Evolutionary conservation across 2,113 vertebrate species (phyloP).

Genomic region (Lasiurus cinereus): DNA sequence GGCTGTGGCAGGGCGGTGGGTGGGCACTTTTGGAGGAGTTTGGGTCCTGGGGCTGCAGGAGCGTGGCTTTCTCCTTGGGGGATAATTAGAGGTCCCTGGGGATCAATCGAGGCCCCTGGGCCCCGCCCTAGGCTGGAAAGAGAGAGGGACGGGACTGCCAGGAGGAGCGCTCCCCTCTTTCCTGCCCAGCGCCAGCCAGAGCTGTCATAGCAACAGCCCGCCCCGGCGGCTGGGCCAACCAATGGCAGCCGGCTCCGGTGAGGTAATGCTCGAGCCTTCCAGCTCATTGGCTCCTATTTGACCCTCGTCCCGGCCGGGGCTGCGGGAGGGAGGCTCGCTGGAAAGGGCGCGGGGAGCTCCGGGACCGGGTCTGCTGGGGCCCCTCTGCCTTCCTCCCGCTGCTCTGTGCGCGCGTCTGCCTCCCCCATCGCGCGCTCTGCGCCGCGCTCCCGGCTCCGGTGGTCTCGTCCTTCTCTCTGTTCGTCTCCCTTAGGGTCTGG

Average conservation of each 20-base stretch:
- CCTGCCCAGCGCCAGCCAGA: background rate
- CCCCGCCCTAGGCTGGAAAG: background rate
- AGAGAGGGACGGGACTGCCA: rapidly evolving
- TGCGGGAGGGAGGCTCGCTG: background rate
- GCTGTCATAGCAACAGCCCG: constrained; percentile 78
- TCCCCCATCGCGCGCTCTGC: background rate
- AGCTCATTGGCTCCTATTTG: constrained; percentile 68
- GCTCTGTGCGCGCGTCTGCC: background rate
- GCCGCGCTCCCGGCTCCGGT: background rate
- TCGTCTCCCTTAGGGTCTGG: background rate
- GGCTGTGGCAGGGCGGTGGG: background rate
- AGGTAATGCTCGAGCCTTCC: constrained; percentile 68
- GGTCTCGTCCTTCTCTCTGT: background rate
- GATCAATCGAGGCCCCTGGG: background rate
- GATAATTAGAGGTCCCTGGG: background rate
- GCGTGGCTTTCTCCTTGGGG: background rate
- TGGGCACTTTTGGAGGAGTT: background rate
- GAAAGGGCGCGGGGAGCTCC: background rate
- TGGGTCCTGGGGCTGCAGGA: background rate
- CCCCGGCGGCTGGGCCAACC: background rate
- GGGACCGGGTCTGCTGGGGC: background rate
- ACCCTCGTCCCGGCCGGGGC: background rate
- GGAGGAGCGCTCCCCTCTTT: background rate
- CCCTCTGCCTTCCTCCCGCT: background rate
- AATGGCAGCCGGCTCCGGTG: constrained; percentile 65